A percentile compares a stretch with the other conserved stretches of the same genome.
phyloP scores from a whole-genome alignment of 2,797 vertebrate genomes.

The Anableps anableps region DNA sequence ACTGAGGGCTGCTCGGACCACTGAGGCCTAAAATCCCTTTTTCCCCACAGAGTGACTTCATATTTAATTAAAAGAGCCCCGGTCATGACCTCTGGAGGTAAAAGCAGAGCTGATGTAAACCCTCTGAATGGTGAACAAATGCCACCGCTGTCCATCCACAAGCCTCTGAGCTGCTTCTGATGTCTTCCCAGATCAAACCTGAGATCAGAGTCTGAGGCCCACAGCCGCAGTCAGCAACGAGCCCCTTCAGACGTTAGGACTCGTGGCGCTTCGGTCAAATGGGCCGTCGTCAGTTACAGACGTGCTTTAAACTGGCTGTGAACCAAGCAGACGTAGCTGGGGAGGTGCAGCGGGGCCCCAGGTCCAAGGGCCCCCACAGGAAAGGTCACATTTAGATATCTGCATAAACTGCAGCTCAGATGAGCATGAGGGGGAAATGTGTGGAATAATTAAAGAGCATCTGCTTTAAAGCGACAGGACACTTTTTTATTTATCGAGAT shows the following conservation, averaged over 20 bases:
- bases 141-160: not conserved
- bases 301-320: not conserved
- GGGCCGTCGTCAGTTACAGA: not conserved
- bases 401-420: not conserved
- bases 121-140: conserved; percentile 1
- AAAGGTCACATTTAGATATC: not conserved
- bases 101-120: conserved; percentile 1
- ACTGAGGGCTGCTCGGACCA: too few relatives aligned
- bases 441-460: not conserved
- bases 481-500: not conserved
- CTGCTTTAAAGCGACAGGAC: not conserved
- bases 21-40: too few relatives aligned
- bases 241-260: not conserved
- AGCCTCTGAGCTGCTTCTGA: not conserved
- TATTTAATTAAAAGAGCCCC: not conserved
- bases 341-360: not conserved
- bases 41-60: not conserved
- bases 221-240: not conserved
- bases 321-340: not conserved
- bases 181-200: not conserved
- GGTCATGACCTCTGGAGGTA: not conserved
- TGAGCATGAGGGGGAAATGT: not conserved
- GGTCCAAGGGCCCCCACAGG: not conserved
- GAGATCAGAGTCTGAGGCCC: not conserved
- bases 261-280: not conserved